Evolutionary conservation across 1,140 invertebrate species (phyloP).

Genomic region (Lepidurus apus): DNA sequence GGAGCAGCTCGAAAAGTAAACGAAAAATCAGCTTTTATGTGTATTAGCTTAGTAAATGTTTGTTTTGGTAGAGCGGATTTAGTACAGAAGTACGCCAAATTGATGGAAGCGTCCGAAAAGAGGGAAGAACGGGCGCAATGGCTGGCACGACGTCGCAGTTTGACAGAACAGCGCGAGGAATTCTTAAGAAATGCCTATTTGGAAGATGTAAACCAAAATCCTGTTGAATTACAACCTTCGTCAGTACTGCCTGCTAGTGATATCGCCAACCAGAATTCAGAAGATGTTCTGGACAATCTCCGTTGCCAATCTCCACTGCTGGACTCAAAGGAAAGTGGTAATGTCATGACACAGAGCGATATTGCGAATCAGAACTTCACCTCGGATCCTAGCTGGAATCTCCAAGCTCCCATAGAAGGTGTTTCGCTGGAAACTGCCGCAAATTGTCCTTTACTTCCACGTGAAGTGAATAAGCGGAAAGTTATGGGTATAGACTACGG

Average conservation of each 20-base stretch:
- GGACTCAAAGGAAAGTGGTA: background rate
- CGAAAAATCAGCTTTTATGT: background rate
- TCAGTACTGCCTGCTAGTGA: background rate
- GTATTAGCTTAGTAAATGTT: no score
- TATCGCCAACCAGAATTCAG: background rate
- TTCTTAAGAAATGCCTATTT: background rate
- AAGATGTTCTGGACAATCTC: background rate
- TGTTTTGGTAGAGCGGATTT: background rate
- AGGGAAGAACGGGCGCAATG: background rate
- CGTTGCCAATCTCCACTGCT: background rate
- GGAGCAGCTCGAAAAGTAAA: background rate
- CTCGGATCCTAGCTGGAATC: background rate
- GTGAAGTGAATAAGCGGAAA: background rate
- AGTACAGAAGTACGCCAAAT: background rate
- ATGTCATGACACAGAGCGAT: background rate
- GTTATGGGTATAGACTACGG: background rate
- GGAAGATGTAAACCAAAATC: background rate
- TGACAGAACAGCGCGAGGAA: background rate
- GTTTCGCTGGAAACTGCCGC: background rate
- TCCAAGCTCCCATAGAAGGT: background rate
- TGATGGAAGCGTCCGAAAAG: background rate
- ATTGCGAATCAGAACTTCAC: background rate
- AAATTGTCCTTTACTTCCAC: background rate
- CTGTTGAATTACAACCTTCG: background rate
- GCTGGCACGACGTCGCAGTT: background rate